Evolutionary conservation across 35 echinoderm and acorn worm genomes (phyloP).

Genomic region (Apostichopus parvimensis): DNA sequence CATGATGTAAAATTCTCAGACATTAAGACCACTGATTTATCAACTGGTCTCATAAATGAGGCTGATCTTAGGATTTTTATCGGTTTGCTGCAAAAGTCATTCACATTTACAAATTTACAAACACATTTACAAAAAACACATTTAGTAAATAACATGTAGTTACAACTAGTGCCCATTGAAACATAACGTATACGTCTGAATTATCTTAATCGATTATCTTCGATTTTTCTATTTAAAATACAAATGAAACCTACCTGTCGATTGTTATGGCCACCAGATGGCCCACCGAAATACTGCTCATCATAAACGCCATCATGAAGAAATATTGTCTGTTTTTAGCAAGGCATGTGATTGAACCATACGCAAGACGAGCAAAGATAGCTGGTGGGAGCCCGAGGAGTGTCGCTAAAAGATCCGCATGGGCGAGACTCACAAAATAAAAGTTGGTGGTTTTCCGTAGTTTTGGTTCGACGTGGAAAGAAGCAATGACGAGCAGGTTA

Average conservation of each 20-base stretch:
- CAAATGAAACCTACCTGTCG: conserved; percentile 14
- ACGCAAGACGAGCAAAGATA: conserved; percentile 35
- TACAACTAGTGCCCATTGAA: no score
- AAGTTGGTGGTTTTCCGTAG: conserved; percentile 44
- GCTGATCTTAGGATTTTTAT: no score
- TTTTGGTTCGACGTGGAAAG: conserved; percentile 47
- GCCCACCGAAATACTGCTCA: conserved; percentile 46
- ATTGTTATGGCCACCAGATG: conserved; percentile 50
- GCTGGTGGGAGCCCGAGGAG: conserved; percentile 3
- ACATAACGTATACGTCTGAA: no score
- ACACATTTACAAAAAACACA: no score
- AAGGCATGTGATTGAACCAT: conserved; percentile 19
- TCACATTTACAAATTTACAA: no score
- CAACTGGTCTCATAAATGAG: no score
- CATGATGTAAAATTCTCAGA: no score
- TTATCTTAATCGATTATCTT: no score
- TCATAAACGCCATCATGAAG: conserved; percentile 45
- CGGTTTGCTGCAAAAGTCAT: no score
- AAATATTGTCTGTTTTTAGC: conserved; percentile 50
- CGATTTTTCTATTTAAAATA: no score
- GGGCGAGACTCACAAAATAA: conserved; percentile 43
- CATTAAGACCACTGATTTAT: no score
- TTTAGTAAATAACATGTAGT: no score
- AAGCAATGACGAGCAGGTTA: conserved; percentile 30
- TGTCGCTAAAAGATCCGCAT: conserved; percentile 36